phyloP scores from a whole-genome alignment of 2,888 invertebrate species.

The Agriopis aurantiaria region DNA sequence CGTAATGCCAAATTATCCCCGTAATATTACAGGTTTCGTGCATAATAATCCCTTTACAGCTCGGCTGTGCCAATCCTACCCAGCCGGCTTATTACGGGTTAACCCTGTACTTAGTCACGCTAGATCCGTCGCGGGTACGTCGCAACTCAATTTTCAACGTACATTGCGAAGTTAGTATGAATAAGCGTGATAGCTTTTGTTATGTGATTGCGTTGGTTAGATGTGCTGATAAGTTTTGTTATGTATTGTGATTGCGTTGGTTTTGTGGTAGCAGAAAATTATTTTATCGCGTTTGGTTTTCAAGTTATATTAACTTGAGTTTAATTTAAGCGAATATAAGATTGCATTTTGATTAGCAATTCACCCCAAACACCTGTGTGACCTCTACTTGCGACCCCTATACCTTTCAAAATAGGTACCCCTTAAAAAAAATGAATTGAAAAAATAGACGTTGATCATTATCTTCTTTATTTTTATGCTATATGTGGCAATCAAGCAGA shows the following conservation, averaged over 20 bases:
- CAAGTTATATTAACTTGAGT: background rate
- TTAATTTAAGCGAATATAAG: too few species aligned
- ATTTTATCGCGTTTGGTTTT: background rate
- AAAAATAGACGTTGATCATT: too few species aligned
- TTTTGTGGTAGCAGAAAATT: background rate
- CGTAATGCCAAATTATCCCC: conserved; percentile 29
- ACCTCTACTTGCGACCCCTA: too few species aligned
- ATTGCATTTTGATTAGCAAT: too few species aligned
- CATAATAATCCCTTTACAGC: conserved; percentile 33
- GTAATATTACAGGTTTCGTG: conserved; percentile 32
- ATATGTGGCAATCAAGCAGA: too few species aligned
- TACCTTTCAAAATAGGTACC: too few species aligned
- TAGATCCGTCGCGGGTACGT: conserved; percentile 12
- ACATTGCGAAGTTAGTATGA: conserved; percentile 20
- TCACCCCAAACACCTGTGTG: too few species aligned
- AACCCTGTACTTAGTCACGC: conserved; percentile 14
- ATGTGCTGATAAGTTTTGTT: background rate
- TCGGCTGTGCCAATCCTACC: conserved; percentile 15
- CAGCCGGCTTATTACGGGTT: conserved; percentile 23
- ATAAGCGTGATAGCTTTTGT: background rate
- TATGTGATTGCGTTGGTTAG: background rate
- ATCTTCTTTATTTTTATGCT: too few species aligned
- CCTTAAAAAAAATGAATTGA: too few species aligned
- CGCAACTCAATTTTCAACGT: background rate
- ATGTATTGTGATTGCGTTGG: background rate